Percentiles rank a stretch among this genome's conserved stretches.
These are phyloP conservation scores for Sarcophaga carnaria DNA, from an alignment of 2,888 invertebrate species.

Conservation along the genomic window DNA sequence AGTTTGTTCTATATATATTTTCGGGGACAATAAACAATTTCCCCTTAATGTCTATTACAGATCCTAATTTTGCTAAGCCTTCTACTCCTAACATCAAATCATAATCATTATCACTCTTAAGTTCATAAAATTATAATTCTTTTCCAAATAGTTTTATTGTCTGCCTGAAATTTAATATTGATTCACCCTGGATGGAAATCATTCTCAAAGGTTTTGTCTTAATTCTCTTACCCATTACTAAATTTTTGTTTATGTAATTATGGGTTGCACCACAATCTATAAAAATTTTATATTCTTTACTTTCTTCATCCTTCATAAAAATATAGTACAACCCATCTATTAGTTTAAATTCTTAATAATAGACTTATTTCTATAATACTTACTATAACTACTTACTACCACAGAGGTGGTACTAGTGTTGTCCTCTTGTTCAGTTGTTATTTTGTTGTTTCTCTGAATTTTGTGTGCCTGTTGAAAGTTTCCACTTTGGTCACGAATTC, in stretches of 20 bases:
- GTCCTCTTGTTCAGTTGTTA: too few species aligned
- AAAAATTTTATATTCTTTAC: conserved; percentile 19
- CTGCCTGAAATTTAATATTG: conserved; percentile 19
- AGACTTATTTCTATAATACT: conserved; percentile 25
- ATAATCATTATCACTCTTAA: conserved; percentile 27
- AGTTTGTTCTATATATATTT: conserved; percentile 6
- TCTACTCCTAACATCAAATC: conserved; percentile 33
- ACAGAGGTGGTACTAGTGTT: too few species aligned
- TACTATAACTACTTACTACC: too few species aligned
- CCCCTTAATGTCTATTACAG: conserved; percentile 10
- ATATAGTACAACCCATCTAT: conserved; percentile 24
- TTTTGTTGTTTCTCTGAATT: too few species aligned
- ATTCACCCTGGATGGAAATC: conserved; percentile 24
- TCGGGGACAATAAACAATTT: conserved; percentile 16
- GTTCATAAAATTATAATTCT: conserved; percentile 22
- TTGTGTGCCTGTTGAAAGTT: conserved; percentile 23
- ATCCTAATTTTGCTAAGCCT: conserved; percentile 6
- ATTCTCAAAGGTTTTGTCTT: conserved; percentile 28
- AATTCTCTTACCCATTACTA: conserved; percentile 7
- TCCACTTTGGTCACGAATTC: conserved; percentile 15
- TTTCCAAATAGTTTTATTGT: conserved; percentile 6
- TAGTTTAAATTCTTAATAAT: conserved; percentile 36
- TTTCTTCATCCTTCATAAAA: conserved; percentile 32
- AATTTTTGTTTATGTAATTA: conserved; percentile 26
- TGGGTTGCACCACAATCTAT: conserved; percentile 34